Evolutionary conservation across 1,140 invertebrate genomes (phyloP), one percentile per base, ranked within the genome.

Genomic region (Drosophila ogumai): DNA sequence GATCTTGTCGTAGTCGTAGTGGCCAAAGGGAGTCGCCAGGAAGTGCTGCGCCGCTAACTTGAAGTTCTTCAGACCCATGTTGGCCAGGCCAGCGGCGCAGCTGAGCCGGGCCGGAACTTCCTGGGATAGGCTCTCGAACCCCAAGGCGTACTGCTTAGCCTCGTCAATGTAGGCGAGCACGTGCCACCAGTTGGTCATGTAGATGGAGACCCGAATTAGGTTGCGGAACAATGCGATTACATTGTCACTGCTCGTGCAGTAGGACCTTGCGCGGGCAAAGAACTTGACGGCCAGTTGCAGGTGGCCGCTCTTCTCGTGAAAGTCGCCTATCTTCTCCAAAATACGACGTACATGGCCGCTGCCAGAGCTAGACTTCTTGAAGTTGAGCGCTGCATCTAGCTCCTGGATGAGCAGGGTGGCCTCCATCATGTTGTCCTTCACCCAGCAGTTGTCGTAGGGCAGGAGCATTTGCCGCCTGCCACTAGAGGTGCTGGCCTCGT

Each of bases 151-250:
- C 34, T 87, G 72, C 9, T 84, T 87, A 61, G 80, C 84, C 60
- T 87, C 84, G 8, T 87, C 84, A 9, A 88, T 80, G 40, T 88
- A 87, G 65, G 80, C 80, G 40, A 87, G 73, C 9, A 87, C 84
- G 8, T 88, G 75, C 84, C 84, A 87, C 84, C 84, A 87, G 19
- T 87, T 87, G 38, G 60, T 40, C 84, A 87, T 88, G 19, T 88
- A 84, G 10, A 87, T 87, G 50, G 84, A 88, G 0, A 87, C 80
- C 8, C 65, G 49, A 3, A 87, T 88, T 12, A 87, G 60, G 25
- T 87, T 80, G 28, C 67, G 68, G 15, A 84, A 84, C 80, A 88
- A 71, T n/a, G 55, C 49, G 58, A 87, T 84, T 2, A 87, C 84
- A 46, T 87, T 63, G 3, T 87, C 84, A 52, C 76, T 80, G 50